A percentile compares a stretch with the other conserved stretches of the same genome.
phyloP scores from a whole-genome alignment of 2,888 invertebrate genomes.

The Chorisops tibialis region DNA sequence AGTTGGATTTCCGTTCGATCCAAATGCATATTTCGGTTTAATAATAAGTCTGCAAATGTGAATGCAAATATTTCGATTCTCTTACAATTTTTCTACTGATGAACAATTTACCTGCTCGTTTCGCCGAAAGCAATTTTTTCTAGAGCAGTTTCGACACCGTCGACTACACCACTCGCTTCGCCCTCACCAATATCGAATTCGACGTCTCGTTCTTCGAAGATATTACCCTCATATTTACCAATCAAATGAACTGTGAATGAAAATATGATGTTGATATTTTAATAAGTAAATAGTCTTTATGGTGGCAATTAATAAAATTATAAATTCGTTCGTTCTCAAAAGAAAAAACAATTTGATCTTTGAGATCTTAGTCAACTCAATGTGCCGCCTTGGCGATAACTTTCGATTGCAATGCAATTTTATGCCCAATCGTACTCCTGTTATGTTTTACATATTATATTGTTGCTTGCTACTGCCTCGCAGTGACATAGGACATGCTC shows the following conservation, averaged over 20 bases:
- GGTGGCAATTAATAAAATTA: no score
- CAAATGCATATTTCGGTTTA: slow-evolving; percentile 78
- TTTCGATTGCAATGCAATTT: no score
- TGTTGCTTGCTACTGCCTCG: no score
- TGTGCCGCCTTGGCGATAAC: no score
- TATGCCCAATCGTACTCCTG: no score
- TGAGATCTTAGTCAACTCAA: no score
- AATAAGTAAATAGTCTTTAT: no score
- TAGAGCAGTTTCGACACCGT: slow-evolving; percentile 79
- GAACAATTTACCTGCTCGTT: slow-evolving; percentile 56
- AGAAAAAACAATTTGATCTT: no score
- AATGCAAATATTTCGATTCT: background rate
- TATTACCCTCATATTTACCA: slow-evolving; percentile 40
- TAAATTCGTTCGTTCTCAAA: no score
- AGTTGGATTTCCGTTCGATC: slow-evolving; percentile 63
- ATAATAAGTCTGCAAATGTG: slow-evolving; percentile 57
- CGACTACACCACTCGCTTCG: slow-evolving; percentile 66
- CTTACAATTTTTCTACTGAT: background rate
- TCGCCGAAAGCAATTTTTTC: slow-evolving; percentile 79
- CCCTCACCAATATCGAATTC: slow-evolving; percentile 86
- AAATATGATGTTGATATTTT: slow-evolving; percentile 5
- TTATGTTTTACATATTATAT: no score
- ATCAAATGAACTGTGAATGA: slow-evolving; percentile 41
- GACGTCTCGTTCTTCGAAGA: slow-evolving; percentile 71
- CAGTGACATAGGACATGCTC: no score